Base-by-base conservation (phyloP, 2,797 vertebrate species). In the Perodicticus potto region DNA sequence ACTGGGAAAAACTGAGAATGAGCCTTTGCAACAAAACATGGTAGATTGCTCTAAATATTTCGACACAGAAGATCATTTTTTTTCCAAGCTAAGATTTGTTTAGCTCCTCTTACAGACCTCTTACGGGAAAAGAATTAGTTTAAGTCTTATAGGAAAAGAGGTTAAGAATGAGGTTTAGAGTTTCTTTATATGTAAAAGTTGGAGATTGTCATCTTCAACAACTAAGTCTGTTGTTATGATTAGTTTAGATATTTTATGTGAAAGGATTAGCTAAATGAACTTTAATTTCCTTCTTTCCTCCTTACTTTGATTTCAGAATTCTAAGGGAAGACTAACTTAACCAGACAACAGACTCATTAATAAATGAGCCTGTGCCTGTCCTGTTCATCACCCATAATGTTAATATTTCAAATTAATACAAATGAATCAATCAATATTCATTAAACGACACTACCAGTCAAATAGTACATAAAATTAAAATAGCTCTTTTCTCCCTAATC, bases 351-450 rank as follows among this genome's bases (percentile, higher is more conserved):
- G 43, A 43, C 43, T 55, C 45, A 63, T 70, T 57, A 95, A 49
- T 29, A 86, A 65, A 74, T 55, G 63, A 1, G 55, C 63, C 55
- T n/a, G 1, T 25, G 49, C 19, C 43, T 72, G 53, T 76, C 92
- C 88, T 59, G 40, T 67, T 89, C 43, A 69, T 32, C 57, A 73
- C 7, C 55, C 53, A 80, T 57, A 59, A 55, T 67, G 43, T 78
- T 88, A 92, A 32, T 74, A 70, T 73, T 82, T 94, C 85, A 94
- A 95, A 90, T 90, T 83, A 92, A 95, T 92, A 34, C 92, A 73
- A 88, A 94, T 12, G 37, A 95, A 80, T 96, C 95, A 95, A 80
- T 95, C 93, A 86, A 86, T 93, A 92, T 29, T 82, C n/a, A 74
- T 96, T 90, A 90, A 90, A 82, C 29, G 67, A 19, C 7, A 96